A percentile compares a stretch with the other conserved stretches of the same genome.
Conservation (phyloP, 1,140 invertebrate species). For the Hyphantria cunea region DNA sequence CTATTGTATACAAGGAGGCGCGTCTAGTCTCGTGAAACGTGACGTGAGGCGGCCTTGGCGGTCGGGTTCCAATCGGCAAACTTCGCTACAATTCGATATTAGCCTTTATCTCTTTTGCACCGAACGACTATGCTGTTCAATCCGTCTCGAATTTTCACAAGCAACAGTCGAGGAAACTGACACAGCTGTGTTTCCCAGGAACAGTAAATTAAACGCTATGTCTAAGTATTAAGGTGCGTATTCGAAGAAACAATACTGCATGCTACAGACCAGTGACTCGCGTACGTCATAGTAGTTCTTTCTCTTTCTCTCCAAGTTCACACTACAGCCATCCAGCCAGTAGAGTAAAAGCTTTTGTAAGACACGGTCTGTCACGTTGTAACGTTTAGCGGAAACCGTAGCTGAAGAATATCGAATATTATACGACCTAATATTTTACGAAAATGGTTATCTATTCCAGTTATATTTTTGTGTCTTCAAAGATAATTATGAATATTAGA, state of each 20-base stretch:
- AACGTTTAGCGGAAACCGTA: constrained; percentile 30
- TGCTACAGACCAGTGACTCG: constrained; percentile 43
- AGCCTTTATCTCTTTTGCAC: constrained; percentile 57
- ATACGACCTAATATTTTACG: constrained; percentile 40
- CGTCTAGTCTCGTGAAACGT: constrained; percentile 68
- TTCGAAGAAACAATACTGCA: constrained; percentile 27
- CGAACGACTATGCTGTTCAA: constrained; percentile 56
- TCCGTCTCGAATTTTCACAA: constrained; percentile 71
- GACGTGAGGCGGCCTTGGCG: constrained; percentile 71
- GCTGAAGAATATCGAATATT: constrained; percentile 49
- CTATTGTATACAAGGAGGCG: constrained; percentile 43
- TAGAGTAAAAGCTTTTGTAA: constrained; percentile 61
- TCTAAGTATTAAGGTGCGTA: constrained; percentile 38
- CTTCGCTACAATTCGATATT: constrained; percentile 45
- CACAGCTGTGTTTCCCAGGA: constrained; percentile 53
- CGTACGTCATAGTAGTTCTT: constrained; percentile 67
- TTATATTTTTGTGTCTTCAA: constrained; percentile 30
- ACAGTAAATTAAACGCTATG: constrained; percentile 54
- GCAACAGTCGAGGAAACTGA: constrained; percentile 71
- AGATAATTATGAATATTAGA: constrained; percentile 33
- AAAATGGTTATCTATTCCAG: constrained; percentile 38
- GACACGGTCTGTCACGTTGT: constrained; percentile 48
- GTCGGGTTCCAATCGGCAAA: constrained; percentile 52
- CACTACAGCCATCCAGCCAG: constrained; percentile 71
- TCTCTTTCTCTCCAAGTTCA: constrained; percentile 72